Evolutionary conservation across 2,888 invertebrate species (phyloP).

Genomic region (Watsonalla binaria): DNA sequence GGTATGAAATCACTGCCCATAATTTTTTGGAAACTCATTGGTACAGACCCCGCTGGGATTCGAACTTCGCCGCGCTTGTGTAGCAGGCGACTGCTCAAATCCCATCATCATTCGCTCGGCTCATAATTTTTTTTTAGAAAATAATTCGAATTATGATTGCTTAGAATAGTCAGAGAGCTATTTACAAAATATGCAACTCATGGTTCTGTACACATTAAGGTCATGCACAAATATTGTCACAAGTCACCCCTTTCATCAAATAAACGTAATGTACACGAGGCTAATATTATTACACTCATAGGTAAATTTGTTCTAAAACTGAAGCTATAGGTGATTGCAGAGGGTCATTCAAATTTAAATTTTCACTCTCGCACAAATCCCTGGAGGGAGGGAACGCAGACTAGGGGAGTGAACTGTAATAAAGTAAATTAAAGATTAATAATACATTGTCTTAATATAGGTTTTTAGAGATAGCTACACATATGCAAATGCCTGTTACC

Average conservation of each 20-base stretch:
- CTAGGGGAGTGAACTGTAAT: slow-evolving; percentile 68
- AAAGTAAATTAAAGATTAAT: slow-evolving; percentile 79
- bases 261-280: slow-evolving; percentile 21
- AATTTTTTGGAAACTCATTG: no score
- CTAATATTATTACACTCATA: slow-evolving; percentile 10
- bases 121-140: no score
- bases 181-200: no score
- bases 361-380: slow-evolving; percentile 67
- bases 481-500: slow-evolving; percentile 59
- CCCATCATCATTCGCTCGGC: no score
- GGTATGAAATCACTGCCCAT: no score
- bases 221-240: slow-evolving; percentile 1
- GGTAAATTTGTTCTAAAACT: slow-evolving; percentile 41
- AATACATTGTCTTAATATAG: slow-evolving; percentile 74
- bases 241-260: slow-evolving; percentile 20
- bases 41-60: no score
- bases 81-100: no score
- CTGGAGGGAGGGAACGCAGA: slow-evolving; percentile 45
- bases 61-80: no score
- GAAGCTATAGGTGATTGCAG: slow-evolving; percentile 47
- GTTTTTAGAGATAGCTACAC: slow-evolving; percentile 49
- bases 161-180: no score
- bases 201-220: background rate
- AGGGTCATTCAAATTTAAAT: slow-evolving; percentile 76
- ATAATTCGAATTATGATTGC: no score